These are phyloP conservation scores for Akabosia matsudoensis DNA, from an alignment of 1,140 invertebrate species.

Conservation along the genomic window DNA sequence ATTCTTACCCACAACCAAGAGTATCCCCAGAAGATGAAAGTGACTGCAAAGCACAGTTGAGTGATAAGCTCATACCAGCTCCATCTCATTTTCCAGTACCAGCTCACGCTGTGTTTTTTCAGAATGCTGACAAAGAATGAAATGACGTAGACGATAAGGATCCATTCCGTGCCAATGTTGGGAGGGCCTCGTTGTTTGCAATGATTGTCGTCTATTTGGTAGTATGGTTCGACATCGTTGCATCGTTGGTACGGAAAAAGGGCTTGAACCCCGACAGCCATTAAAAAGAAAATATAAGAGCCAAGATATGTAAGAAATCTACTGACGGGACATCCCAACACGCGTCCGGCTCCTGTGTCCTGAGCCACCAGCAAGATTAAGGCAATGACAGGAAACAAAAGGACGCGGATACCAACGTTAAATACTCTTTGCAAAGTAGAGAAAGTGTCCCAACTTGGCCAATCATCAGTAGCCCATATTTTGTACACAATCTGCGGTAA, in stretches of 20 bases:
- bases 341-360: background rate
- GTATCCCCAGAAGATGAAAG: background rate
- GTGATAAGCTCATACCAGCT: background rate
- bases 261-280: background rate
- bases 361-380: background rate
- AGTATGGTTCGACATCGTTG: background rate
- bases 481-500: background rate
- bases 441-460: background rate
- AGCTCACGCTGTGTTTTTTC: background rate
- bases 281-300: constrained; percentile 1
- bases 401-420: background rate
- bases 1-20: background rate
- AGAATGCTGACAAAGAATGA: background rate
- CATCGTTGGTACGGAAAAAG: background rate
- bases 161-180: constrained; percentile 7
- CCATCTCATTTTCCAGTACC: background rate
- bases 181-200: background rate
- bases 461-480: constrained; percentile 13
- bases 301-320: background rate
- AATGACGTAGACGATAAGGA: background rate
- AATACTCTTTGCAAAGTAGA: background rate
- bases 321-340: background rate
- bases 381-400: background rate
- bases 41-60: background rate
- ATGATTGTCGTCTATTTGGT: background rate